Base-by-base conservation (phyloP, 2,888 invertebrate species). In the Caenorhabditis sp. region DNA sequence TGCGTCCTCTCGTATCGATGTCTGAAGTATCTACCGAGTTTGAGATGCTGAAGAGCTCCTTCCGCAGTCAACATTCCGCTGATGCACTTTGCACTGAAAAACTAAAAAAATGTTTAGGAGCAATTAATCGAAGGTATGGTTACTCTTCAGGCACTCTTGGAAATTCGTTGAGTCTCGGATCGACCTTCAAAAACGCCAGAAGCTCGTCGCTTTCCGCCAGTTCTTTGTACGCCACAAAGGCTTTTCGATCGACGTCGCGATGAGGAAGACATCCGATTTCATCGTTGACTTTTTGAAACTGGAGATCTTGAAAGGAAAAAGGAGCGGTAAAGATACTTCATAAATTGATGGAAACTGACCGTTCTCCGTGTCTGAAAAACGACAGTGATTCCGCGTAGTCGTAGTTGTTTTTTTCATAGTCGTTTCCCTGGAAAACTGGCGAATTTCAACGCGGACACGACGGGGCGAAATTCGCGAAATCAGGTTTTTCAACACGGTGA, bases 11-110 rank as follows among this genome's bases (percentile, higher is more conserved):
- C 78, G 80, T 91, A 91, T 20, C 87, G 81, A 26, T 88, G 82
- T 43, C 85, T 86, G 39, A 94, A 90, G 26, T 93, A 90, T 84
- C 92, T 91, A 80, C 96, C 96, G 13, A 94, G 92, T 80, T 93
- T 93, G 24, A 95, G 90, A 87, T 95, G 92, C 90, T 96, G 96
- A 35, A 93, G 91, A 2, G 95, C 92, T 0, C 95, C 95, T 50
- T 93, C 91, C 9, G 93, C 89, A 0, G 96, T 96, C 66, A 97
- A 91, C 87, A 95, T 94, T 17, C 85, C 86, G n/a, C 76, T 43
- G 1, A 45, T 37, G 50, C 86, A 86, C 63, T 63, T 55, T 2
- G 84, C 82, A 39, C 85, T 84, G 53, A n/a, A n/a, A n/a, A n/a
- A n/a, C n/a, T n/a, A n/a, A n/a, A n/a, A 35, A n/a, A n/a, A 83